phyloP scores from a whole-genome alignment of 2,888 invertebrate species.

The Esperia sulphurella region DNA sequence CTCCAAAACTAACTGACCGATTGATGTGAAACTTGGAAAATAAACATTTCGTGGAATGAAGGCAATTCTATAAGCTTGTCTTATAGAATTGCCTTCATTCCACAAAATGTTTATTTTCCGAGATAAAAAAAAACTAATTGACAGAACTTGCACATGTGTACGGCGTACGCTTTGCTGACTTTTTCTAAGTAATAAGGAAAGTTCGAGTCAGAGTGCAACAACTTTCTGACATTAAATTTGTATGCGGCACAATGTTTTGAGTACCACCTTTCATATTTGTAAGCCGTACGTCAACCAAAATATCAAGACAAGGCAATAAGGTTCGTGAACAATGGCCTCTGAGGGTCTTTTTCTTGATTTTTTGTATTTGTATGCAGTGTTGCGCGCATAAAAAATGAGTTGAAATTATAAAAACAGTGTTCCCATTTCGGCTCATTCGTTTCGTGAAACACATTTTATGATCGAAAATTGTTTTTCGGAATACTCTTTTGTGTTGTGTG shows the following conservation, averaged over 20 bases:
- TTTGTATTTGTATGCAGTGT: constrained; percentile 41
- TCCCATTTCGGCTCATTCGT: constrained; percentile 14
- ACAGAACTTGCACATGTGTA: no score
- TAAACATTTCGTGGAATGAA: no score
- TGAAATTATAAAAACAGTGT: constrained; percentile 25
- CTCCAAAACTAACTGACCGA: no score
- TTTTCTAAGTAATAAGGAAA: no score
- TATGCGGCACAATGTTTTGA: constrained; percentile 27
- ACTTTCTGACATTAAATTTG: constrained; percentile 22
- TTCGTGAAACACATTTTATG: constrained; percentile 17
- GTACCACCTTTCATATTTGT: constrained; percentile 20
- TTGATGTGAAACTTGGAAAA: no score
- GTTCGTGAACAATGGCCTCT: constrained; percentile 37
- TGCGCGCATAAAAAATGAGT: constrained; percentile 23
- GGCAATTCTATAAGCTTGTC: no score
- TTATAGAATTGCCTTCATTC: no score
- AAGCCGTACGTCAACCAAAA: constrained; percentile 32
- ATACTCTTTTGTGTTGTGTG: constrained; percentile 7
- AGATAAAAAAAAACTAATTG: no score
- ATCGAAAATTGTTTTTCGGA: constrained; percentile 13
- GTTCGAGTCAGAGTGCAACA: not conserved
- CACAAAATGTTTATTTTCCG: no score
- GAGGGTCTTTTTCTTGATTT: constrained; percentile 29
- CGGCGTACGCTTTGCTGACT: no score
- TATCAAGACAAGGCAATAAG: constrained; percentile 33